phyloP scores from a whole-genome alignment of 2,113 vertebrate genomes.

The Sphyrna mokarran region DNA sequence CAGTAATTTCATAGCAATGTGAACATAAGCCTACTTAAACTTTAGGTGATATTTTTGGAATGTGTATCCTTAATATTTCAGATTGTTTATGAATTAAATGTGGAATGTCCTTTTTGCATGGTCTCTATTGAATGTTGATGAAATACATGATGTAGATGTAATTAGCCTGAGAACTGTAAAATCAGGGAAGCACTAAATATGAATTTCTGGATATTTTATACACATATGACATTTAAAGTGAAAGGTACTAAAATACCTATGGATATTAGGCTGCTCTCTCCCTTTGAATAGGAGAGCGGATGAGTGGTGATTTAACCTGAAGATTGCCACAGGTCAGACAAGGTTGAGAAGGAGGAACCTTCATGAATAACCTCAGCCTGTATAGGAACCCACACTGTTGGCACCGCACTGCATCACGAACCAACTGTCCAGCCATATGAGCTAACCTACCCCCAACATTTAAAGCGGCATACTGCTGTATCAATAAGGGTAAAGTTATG shows the following conservation, averaged over 20 bases:
- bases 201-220: background rate
- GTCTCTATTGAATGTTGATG: background rate
- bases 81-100: background rate
- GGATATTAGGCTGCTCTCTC: too few species aligned
- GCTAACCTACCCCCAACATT: background rate
- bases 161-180: background rate
- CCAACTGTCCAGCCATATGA: too few species aligned
- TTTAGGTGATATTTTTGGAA: background rate
- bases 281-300: too few species aligned
- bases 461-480: background rate
- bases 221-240: background rate
- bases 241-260: background rate
- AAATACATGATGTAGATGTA: background rate
- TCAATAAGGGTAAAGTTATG: background rate
- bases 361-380: too few species aligned
- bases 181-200: background rate
- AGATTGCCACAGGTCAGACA: too few species aligned
- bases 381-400: too few species aligned
- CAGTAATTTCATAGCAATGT: too few species aligned
- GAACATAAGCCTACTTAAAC: too few species aligned
- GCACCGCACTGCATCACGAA: too few species aligned
- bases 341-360: too few species aligned
- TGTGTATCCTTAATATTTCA: background rate
- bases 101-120: background rate
- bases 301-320: too few species aligned